phyloP scores from a whole-genome alignment of 2,113 vertebrate genomes.

The Apteryx mantelli region DNA sequence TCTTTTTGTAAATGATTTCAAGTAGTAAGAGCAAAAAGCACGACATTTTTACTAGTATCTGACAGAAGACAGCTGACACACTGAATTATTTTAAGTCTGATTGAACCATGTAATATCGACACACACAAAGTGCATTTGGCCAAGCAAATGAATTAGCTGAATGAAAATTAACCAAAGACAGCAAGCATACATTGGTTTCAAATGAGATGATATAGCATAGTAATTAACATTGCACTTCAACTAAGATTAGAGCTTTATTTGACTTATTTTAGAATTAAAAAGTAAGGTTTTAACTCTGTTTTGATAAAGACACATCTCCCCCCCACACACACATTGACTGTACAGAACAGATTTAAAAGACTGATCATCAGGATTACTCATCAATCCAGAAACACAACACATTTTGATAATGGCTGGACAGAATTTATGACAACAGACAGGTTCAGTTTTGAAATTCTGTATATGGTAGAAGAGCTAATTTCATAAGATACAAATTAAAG shows the following conservation, averaged over 20 bases:
- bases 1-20: neutral
- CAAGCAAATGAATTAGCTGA: neutral
- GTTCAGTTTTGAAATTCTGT: neutral
- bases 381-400: neutral
- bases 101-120: accelerated
- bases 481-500: neutral
- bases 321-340: neutral
- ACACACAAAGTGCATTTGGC: neutral
- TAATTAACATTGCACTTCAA: neutral
- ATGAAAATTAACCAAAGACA: neutral
- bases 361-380: neutral
- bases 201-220: neutral
- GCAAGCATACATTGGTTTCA: neutral
- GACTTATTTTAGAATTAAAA: neutral
- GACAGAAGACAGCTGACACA: neutral
- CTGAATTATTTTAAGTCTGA: neutral
- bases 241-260: neutral
- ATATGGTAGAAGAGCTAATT: neutral
- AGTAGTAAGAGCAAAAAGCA: neutral
- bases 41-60: neutral
- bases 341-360: neutral
- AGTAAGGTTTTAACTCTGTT: neutral
- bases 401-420: neutral
- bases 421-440: neutral
- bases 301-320: neutral